Conservation (phyloP, 2,888 invertebrate genomes). For the Plagodis pulveraria region DNA sequence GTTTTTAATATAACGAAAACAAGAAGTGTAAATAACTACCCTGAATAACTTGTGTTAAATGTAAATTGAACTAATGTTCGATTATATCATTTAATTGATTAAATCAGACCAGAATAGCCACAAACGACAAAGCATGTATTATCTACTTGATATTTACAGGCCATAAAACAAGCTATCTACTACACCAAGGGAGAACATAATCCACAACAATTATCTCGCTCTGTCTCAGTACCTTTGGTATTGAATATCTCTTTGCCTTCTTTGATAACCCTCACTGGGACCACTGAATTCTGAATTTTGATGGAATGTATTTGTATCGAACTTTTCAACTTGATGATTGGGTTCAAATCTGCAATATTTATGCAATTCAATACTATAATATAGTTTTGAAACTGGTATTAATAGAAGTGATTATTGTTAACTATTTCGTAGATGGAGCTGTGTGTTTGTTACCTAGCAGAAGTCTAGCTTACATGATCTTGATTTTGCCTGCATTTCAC, state of each 20-base stretch:
- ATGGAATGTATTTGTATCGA: constrained; percentile 61
- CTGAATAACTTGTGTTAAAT: too few species aligned
- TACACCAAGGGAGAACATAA: constrained; percentile 3
- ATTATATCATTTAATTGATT: too few species aligned
- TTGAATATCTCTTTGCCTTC: constrained; percentile 57
- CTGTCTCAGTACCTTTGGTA: constrained; percentile 62
- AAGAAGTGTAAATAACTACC: too few species aligned
- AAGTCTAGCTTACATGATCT: too few species aligned
- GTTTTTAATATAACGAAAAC: too few species aligned
- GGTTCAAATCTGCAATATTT: constrained; percentile 61
- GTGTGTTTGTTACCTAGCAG: too few species aligned
- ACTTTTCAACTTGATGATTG: constrained; percentile 59
- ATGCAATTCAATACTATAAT: constrained; percentile 9
- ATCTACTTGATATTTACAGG: neutral
- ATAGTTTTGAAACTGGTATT: neutral
- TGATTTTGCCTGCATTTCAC: too few species aligned
- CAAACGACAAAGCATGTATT: constrained; percentile 10
- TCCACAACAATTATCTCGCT: constrained; percentile 10
- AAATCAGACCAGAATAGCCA: neutral
- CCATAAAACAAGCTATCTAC: neutral
- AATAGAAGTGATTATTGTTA: too few species aligned
- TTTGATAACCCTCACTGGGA: constrained; percentile 55
- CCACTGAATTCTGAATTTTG: constrained; percentile 54
- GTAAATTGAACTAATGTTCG: too few species aligned
- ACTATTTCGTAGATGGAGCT: too few species aligned